Evolutionary conservation across 1,140 invertebrate genomes (phyloP).

Genomic region (Aporrectodea caliginosa): DNA sequence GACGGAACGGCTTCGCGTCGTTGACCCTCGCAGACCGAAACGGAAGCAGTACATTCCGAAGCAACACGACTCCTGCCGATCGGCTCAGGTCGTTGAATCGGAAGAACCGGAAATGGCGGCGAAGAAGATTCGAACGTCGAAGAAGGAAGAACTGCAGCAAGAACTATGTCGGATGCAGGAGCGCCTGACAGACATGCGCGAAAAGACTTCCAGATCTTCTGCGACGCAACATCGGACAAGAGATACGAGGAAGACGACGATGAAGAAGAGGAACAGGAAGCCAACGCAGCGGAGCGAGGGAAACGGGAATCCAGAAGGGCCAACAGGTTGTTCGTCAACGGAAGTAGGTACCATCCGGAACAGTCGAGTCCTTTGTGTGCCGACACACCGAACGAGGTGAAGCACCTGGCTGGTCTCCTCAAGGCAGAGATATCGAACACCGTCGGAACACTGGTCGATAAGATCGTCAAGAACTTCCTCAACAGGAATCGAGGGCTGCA

Average conservation of each 20-base stretch:
- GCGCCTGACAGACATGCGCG: neutral
- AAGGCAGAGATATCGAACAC: neutral
- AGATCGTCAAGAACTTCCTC: neutral
- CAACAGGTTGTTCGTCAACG: neutral
- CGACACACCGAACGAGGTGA: neutral
- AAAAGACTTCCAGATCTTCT: neutral
- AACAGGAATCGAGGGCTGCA: no score
- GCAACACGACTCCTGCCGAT: conserved; percentile 68
- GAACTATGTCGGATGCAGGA: neutral
- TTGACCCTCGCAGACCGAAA: conserved; percentile 66
- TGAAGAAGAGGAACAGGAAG: neutral
- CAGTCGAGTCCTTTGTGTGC: neutral
- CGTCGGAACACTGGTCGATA: neutral
- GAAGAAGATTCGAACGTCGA: neutral
- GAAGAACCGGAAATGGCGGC: neutral
- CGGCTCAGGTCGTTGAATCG: neutral
- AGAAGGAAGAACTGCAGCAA: neutral
- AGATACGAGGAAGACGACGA: no score
- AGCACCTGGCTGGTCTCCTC: neutral
- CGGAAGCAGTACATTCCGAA: conserved; percentile 92
- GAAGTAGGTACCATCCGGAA: conserved; percentile 1
- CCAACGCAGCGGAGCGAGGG: no score
- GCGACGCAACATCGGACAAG: neutral
- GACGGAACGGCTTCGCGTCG: neutral
- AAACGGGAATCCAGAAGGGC: neutral